Evolutionary conservation across 1,140 invertebrate species (phyloP).

Genomic region (Polypedilum vanderplanki): DNA sequence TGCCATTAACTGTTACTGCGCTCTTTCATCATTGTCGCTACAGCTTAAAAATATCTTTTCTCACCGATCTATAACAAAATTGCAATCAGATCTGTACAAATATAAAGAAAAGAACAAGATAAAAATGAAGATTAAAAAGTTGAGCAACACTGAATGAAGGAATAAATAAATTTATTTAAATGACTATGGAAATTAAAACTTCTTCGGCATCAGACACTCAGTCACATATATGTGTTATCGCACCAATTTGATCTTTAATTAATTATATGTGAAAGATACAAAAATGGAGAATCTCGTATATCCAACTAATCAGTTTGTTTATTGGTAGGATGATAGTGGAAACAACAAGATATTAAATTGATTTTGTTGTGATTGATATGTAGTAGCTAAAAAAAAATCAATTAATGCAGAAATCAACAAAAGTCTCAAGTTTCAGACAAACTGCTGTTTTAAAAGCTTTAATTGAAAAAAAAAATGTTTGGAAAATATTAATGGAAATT

Average conservation of each 20-base stretch:
- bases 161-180: slow-evolving; percentile 18
- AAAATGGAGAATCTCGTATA: too few relatives aligned
- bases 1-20: background rate
- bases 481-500: too few relatives aligned
- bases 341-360: too few relatives aligned
- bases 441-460: background rate
- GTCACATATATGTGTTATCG: background rate
- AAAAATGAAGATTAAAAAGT: too few relatives aligned
- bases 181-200: slow-evolving; percentile 25
- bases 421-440: background rate
- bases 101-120: too few relatives aligned
- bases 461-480: background rate
- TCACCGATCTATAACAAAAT: background rate
- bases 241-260: slow-evolving; percentile 15
- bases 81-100: too few relatives aligned
- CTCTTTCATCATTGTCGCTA: background rate
- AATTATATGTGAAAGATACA: background rate
- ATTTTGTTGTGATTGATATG: too few relatives aligned
- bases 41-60: slow-evolving; percentile 8
- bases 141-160: too few relatives aligned
- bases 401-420: background rate
- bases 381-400: too few relatives aligned
- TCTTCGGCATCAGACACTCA: background rate
- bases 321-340: too few relatives aligned
- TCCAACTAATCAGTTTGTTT: too few relatives aligned